Evolutionary conservation across 53 echinoderm and acorn worm species (phyloP).

Genomic region (Holothuria leucospilota): DNA sequence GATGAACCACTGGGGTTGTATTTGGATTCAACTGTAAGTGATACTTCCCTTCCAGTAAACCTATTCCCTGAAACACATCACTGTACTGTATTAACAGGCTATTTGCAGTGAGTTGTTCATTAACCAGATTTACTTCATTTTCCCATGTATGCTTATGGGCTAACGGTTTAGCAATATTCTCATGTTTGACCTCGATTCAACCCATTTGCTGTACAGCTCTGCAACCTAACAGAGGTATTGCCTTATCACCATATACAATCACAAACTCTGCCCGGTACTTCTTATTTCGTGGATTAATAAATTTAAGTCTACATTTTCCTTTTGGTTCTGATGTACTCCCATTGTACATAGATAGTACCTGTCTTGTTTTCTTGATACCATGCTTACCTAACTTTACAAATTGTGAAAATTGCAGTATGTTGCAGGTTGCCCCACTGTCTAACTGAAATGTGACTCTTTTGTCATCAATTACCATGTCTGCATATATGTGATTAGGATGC

Average conservation of each 20-base stretch:
- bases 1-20: conserved; percentile 65
- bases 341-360: conserved; percentile 53
- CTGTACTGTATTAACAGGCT: conserved; percentile 47
- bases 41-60: conserved; percentile 56
- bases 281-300: conserved; percentile 54
- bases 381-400: conserved; percentile 36
- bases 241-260: neutral
- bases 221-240: conserved; percentile 40
- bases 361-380: conserved; percentile 24
- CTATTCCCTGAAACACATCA: conserved; percentile 58
- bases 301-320: conserved; percentile 57
- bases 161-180: conserved; percentile 4
- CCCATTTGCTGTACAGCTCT: conserved; percentile 62
- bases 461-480: conserved; percentile 37
- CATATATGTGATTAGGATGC: conserved; percentile 27
- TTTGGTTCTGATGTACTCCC: conserved; percentile 52
- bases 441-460: conserved; percentile 56
- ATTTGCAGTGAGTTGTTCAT: conserved; percentile 22
- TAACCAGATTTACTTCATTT: neutral
- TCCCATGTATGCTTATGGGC: neutral
- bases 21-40: conserved; percentile 52
- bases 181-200: conserved; percentile 49
- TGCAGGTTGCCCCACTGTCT: too few species aligned
- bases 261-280: conserved; percentile 59
- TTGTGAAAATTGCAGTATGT: conserved; percentile 50